Evolutionary conservation across 2,113 vertebrate genomes (phyloP), one percentile per base, ranked within the genome.

Genomic region (Caloenas nicobarica): DNA sequence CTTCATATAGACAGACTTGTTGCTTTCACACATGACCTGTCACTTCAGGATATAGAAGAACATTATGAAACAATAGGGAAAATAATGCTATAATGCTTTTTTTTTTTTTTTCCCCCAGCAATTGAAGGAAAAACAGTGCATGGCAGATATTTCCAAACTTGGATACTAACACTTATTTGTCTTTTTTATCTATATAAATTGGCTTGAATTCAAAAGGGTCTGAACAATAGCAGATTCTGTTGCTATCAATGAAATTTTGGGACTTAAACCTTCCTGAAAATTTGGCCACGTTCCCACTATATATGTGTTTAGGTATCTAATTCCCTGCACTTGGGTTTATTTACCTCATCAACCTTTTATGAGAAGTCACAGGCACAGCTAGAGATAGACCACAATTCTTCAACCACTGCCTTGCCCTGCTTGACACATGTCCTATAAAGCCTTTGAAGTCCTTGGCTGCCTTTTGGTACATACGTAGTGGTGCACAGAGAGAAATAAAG

Each of bases 21-120:
- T 93, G 60, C 69, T 93, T 92, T 96, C 80, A 92, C 65, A 81
- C 50, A 60, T 91, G 69, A 86, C 64, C 72, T 81, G 28, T 60
- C 90, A 81, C 42, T 93, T 88, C 69, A 78, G 69, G 65, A 74
- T 86, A 50, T 31, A 44, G 9, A 89, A 76, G 17, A 22, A 76
- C 13, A 25, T 81, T 76, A 69, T 57, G 66, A 84, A 94, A 88
- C 16, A 28, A 50, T 5, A 12, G 58, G 51, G 25, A 83, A 94
- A 95, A 83, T 14, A 91, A 61, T 28, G 9, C 1, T 40, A 83
- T 16, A 91, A 60, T 29, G 9, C 1, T 40, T 76, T 34, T n/a
- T n/a, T 4, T 26, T 68, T 60, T 44, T 70, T 48, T 29, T 11
- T 8, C 16, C 38, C 25, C 9, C 16, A 71, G 51, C 44, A 72